Base-by-base conservation (phyloP, 2,888 invertebrate species). In the Onthophagus sagittarius region DNA sequence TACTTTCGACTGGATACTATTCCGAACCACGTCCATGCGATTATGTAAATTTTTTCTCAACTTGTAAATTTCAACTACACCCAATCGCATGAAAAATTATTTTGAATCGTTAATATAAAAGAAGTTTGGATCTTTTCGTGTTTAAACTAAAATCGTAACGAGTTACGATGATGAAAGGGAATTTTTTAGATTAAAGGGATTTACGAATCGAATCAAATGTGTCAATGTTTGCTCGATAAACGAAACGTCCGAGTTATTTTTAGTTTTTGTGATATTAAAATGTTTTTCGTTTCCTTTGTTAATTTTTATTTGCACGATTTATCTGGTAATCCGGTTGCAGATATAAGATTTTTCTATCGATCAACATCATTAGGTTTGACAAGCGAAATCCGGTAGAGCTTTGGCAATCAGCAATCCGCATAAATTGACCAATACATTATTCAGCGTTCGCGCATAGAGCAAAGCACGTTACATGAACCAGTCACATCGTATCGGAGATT, bases 241-340 rank as follows among this genome's bases (percentile, higher is more conserved):
- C 39, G 39, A 7, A 53, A 53, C 5, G 5, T 4, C 11, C 1
- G 1, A 7, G 39, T 53, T 53, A 4, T 2, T 53, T 53, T 53
- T 9, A 72, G n/a, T n/a, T n/a, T n/a, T n/a, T n/a, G n/a, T n/a
- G n/a, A 69, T 72, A 72, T 69, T 32, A 15, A 15, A 62, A 23
- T 23, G n/a, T 62, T 14, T 15, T 15, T 15, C 62, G 11, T 15
- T 62, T 70, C 15, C 11, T 39, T 69, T 69, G 13, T 13, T n/a
- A 3, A 15, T 64, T 64, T 7, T 14, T 64, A 13, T 15, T 14
- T 64, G 14, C 5, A 6, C 14, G 6, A 64, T 64, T 15, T 23
- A 23, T 23, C 23, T 23, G 5, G 39, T 53, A 53, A 53, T 53
- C 39, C 39, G 2, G 2, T 11, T 11, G 13, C 14, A 64, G 14